A percentile compares a stretch with the other conserved stretches of the same genome.
Evolutionary conservation across 2,888 invertebrate species (phyloP).

Genomic region (Aporophyla lueneburgensis): DNA sequence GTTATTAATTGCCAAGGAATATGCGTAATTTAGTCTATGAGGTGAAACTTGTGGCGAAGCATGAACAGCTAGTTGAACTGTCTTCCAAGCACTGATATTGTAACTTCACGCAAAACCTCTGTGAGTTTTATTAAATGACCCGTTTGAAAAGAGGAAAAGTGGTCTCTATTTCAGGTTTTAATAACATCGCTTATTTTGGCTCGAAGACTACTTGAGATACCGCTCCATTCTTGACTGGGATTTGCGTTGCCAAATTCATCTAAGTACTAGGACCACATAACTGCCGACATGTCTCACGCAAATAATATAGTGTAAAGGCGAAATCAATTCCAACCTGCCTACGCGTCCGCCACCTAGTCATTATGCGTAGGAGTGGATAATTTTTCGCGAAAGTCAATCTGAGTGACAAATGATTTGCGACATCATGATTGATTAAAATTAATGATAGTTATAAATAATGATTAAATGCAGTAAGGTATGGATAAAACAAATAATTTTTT

Average conservation of each 20-base stretch:
- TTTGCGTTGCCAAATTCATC: neutral
- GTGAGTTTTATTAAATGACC: neutral
- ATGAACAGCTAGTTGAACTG: neutral
- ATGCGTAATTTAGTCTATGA: neutral
- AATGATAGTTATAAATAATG: conserved; percentile 16
- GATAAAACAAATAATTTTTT: neutral
- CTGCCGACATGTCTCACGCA: conserved; percentile 1
- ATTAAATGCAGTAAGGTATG: neutral
- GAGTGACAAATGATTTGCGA: conserved; percentile 35
- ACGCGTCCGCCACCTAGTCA: conserved; percentile 45
- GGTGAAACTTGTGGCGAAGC: neutral
- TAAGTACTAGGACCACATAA: conserved; percentile 37
- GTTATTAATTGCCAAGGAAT: neutral
- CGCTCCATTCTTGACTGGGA: neutral
- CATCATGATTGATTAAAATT: conserved; percentile 45
- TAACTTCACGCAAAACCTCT: neutral
- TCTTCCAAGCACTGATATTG: neutral
- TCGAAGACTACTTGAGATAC: neutral
- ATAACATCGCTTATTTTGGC: neutral
- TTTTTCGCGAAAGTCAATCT: conserved; percentile 50
- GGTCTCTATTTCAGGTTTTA: neutral
- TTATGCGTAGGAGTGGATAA: conserved; percentile 48
- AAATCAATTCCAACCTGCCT: conserved; percentile 50
- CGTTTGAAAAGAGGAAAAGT: neutral
- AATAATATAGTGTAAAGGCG: conserved; percentile 29